These are phyloP conservation scores for Lindbergichthys nudifrons DNA, from an alignment of 2,797 vertebrate species.

Conservation along the genomic window DNA sequence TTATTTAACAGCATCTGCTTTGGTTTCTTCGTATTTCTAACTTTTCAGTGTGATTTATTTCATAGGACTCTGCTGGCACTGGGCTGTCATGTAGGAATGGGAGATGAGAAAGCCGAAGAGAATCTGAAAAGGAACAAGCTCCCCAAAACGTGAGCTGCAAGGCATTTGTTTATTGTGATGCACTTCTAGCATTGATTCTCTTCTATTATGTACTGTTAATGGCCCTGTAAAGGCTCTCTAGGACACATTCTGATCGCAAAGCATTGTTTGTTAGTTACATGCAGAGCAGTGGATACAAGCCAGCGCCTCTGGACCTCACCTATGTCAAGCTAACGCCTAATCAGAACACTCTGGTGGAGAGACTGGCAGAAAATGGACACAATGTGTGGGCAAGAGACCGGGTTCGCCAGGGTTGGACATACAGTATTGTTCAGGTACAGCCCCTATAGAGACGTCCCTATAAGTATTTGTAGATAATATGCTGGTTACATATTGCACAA, in stretches of 20 bases:
- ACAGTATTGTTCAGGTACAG: slow-evolving; percentile 89
- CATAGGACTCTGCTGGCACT: slow-evolving; percentile 91
- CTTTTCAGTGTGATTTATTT: slow-evolving; percentile 24
- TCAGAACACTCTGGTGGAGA: slow-evolving; percentile 93
- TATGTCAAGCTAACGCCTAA: slow-evolving; percentile 94
- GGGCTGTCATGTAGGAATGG: slow-evolving; percentile 96
- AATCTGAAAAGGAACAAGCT: slow-evolving; percentile 93
- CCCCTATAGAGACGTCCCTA: not conserved
- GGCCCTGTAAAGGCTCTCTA: not conserved
- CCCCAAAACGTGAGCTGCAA: slow-evolving; percentile 90
- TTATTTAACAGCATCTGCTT: not conserved
- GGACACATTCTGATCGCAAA: slow-evolving; percentile 21
- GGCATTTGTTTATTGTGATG: slow-evolving; percentile 4
- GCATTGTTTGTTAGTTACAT: slow-evolving; percentile 83
- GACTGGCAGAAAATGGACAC: slow-evolving; percentile 95
- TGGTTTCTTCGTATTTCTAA: slow-evolving; percentile 28
- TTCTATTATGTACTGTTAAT: not conserved
- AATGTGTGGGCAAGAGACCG: slow-evolving; percentile 96
- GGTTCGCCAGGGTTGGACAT: slow-evolving; percentile 95
- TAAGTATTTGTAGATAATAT: not conserved
- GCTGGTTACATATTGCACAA: not conserved
- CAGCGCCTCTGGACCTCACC: slow-evolving; percentile 91
- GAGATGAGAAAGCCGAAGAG: slow-evolving; percentile 95
- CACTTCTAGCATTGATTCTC: not conserved
- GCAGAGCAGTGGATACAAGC: slow-evolving; percentile 92